These are phyloP conservation scores for Indicator maculatus DNA, from an alignment of 2,113 vertebrate genomes.

Conservation along the genomic window DNA sequence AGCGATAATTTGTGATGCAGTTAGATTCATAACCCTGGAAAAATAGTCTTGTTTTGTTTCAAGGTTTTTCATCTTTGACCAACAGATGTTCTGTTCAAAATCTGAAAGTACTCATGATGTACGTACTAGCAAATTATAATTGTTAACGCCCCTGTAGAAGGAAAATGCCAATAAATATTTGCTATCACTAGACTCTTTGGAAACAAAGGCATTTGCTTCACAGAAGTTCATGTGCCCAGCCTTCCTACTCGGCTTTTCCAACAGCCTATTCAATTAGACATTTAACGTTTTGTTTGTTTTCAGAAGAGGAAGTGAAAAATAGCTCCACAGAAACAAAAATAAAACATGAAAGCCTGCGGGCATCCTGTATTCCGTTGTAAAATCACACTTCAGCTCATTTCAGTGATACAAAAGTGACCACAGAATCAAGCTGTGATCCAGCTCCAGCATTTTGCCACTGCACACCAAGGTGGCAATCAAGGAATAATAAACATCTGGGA, in stretches of 20 bases:
- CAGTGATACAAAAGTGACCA: neutral
- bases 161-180: conserved; percentile 64
- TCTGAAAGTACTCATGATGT: neutral
- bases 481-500: neutral
- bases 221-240: neutral
- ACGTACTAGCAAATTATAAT: conserved; percentile 9
- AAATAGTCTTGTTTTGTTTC: neutral
- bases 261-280: neutral
- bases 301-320: conserved; percentile 44
- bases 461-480: neutral
- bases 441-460: neutral
- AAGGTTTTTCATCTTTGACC: conserved; percentile 42
- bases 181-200: conserved; percentile 32
- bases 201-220: conserved; percentile 49
- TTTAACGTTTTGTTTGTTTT: conserved; percentile 5
- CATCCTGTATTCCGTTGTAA: conserved; percentile 2
- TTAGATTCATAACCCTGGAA: conserved; percentile 41
- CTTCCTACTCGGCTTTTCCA: neutral
- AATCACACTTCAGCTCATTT: neutral
- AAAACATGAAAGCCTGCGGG: neutral
- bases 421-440: neutral
- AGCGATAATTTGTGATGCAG: conserved; percentile 56
- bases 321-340: conserved; percentile 36
- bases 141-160: conserved; percentile 51
- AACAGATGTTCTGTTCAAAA: conserved; percentile 50